Evolutionary conservation across 2,797 vertebrate genomes (phyloP), one percentile per base, ranked within the genome.

Genomic region (Cossypha polioptera): DNA sequence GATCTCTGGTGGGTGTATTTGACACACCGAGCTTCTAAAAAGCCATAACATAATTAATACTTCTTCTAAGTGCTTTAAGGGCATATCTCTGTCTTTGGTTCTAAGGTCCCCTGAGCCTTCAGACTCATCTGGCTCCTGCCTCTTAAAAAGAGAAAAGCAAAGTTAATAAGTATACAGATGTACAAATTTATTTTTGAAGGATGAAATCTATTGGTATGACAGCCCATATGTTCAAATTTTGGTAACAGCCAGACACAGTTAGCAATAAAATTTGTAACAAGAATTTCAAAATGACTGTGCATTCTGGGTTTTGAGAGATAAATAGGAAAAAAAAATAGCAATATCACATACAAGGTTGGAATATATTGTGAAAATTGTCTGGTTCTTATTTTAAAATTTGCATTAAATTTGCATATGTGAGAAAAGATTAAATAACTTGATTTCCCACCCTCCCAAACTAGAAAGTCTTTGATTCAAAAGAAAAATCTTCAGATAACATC

Each of bases 401-500:
- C 50, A 68, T 72, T 80, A 74, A 82, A 43, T 89, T 93, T 69
- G 28, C 40, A 48, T 51, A 50, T 26, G 10, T 84, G 40, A 63
- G 22, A 80, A 88, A 71, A 71, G 20, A 77, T 48, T 20, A n/a
- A 79, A 73, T 7, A 61, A 40, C 8, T 68, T 42, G 7, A 61
- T 82, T 86, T 80, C 24, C 24, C 43, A 65, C 5, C 19, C 18
- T 65, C 5, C 2, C 9, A 87, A 61, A 87, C 29, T 42, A 93
- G 74, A 89, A 93, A 85, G 82, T 18, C 2, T 65, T 94, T 67
- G 55, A 69, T 89, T 91, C 54, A 77, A 92, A 84, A 90, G 29
- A 94, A 92, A 90, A 57, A 1, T 82, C 62, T 90, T 85, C 47
- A 89, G 53, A 59, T 65, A 94, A 88, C 22, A 38, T 89, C 50